Conservation (phyloP, 2,888 invertebrate genomes). For the Scrobipalpa costella region DNA sequence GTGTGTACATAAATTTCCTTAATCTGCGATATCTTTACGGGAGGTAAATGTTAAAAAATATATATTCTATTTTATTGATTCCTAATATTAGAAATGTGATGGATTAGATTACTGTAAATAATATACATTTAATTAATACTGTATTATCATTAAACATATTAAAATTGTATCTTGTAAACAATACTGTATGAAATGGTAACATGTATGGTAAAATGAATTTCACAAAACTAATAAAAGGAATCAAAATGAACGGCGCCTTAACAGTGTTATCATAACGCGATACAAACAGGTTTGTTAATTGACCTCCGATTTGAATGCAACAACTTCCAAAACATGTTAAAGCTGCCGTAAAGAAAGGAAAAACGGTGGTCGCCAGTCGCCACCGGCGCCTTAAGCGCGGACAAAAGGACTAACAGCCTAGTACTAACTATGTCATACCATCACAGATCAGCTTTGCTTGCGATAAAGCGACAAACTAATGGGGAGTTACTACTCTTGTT, state of each 20-base stretch:
- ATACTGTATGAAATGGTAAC: slow-evolving; percentile 55
- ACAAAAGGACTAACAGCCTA: slow-evolving; percentile 61
- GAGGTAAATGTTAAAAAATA: slow-evolving; percentile 18
- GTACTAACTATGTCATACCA: slow-evolving; percentile 75
- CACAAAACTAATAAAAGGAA: slow-evolving; percentile 52
- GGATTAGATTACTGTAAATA: slow-evolving; percentile 40
- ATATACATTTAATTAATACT: slow-evolving; percentile 58
- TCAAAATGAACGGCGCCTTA: slow-evolving; percentile 32
- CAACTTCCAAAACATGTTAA: neutral
- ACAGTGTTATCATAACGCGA: slow-evolving; percentile 21
- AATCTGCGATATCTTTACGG: neutral
- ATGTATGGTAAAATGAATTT: slow-evolving; percentile 54
- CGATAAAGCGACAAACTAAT: slow-evolving; percentile 57
- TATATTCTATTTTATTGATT: slow-evolving; percentile 30
- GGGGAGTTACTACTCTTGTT: slow-evolving; percentile 48
- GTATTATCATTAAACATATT: slow-evolving; percentile 34
- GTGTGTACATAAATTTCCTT: neutral
- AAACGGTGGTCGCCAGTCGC: neutral
- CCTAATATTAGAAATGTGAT: slow-evolving; percentile 49
- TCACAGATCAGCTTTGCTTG: slow-evolving; percentile 78
- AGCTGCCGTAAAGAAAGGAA: slow-evolving; percentile 7
- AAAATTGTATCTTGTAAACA: slow-evolving; percentile 29
- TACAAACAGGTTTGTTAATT: slow-evolving; percentile 1
- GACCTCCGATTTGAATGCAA: neutral
- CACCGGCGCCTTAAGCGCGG: slow-evolving; percentile 46